A percentile compares a stretch with the other conserved stretches of the same genome.
Evolutionary conservation across 2,797 vertebrate species (phyloP).

Genomic region (Staurois parvus): DNA sequence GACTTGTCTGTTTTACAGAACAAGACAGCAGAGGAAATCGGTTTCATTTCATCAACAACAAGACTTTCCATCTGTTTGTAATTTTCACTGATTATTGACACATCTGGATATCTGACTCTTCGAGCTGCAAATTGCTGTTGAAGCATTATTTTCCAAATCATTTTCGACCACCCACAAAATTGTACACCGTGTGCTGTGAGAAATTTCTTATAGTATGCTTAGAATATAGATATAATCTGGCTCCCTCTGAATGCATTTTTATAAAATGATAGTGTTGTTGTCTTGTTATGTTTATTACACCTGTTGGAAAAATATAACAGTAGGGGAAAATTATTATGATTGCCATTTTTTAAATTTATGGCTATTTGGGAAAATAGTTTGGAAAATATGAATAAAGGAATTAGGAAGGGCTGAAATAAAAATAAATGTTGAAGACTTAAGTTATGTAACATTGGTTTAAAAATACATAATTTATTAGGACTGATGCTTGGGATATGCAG

Average conservation of each 20-base stretch:
- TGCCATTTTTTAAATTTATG: not conserved
- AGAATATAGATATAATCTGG: conserved; percentile 79
- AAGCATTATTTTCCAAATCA: conserved; percentile 83
- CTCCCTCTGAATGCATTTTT: conserved; percentile 71
- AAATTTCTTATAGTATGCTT: conserved; percentile 75
- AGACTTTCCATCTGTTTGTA: conserved; percentile 82
- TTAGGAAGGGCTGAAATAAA: not conserved
- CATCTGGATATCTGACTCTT: conserved; percentile 83
- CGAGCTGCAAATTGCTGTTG: conserved; percentile 79
- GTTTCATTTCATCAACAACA: conserved; percentile 80
- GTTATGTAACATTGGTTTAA: not conserved
- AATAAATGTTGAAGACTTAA: not conserved
- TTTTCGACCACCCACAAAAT: conserved; percentile 83
- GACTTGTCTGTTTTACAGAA: conserved; percentile 73
- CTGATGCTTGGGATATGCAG: not conserved
- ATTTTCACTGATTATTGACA: conserved; percentile 85
- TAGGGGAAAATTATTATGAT: conserved; percentile 13
- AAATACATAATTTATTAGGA: not conserved
- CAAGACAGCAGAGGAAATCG: conserved; percentile 79
- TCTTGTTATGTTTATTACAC: conserved; percentile 72
- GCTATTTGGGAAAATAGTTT: conserved; percentile 17
- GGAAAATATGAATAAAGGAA: conserved; percentile 27
- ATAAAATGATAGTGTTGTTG: conserved; percentile 70
- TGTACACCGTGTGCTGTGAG: conserved; percentile 75
- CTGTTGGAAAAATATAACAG: conserved; percentile 71